Evolutionary conservation across 2,888 invertebrate species (phyloP).

Genomic region (Cyclophora punctaria): DNA sequence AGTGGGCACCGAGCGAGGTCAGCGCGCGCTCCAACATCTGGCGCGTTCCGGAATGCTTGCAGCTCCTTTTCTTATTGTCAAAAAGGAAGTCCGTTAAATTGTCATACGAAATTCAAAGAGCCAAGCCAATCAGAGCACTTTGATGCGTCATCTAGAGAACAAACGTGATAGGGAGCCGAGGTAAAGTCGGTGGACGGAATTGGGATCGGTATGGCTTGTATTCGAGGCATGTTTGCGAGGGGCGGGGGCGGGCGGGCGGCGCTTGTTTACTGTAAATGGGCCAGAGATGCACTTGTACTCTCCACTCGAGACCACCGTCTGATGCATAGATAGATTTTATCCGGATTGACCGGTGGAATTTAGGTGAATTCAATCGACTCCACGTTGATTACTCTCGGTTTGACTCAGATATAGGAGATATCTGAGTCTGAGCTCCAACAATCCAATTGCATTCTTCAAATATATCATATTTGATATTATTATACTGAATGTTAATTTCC

Average conservation of each 20-base stretch:
- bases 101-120: slow-evolving; percentile 11
- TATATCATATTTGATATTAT: too few species aligned
- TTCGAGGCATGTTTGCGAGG: slow-evolving; percentile 21
- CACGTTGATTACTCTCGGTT: background rate
- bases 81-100: slow-evolving; percentile 1
- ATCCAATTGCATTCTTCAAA: too few species aligned
- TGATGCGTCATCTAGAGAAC: slow-evolving; percentile 16
- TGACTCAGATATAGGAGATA: too few species aligned
- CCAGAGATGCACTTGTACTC: slow-evolving; percentile 18
- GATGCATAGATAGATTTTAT: slow-evolving; percentile 11
- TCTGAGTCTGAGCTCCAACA: too few species aligned
- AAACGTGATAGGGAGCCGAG: slow-evolving; percentile 14
- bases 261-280: slow-evolving; percentile 21
- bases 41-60: background rate
- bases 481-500: background rate
- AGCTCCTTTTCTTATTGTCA: background rate
- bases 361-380: background rate
- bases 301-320: slow-evolving; percentile 3
- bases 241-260: background rate
- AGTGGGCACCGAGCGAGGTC: too few species aligned
- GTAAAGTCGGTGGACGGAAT: slow-evolving; percentile 15
- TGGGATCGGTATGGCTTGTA: slow-evolving; percentile 23
- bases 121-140: slow-evolving; percentile 16
- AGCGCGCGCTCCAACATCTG: too few species aligned
- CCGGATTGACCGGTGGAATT: slow-evolving; percentile 6